These are phyloP conservation scores for Xenopus laevis DNA, from an alignment of 2,113 vertebrate genomes.

Conservation along the genomic window DNA sequence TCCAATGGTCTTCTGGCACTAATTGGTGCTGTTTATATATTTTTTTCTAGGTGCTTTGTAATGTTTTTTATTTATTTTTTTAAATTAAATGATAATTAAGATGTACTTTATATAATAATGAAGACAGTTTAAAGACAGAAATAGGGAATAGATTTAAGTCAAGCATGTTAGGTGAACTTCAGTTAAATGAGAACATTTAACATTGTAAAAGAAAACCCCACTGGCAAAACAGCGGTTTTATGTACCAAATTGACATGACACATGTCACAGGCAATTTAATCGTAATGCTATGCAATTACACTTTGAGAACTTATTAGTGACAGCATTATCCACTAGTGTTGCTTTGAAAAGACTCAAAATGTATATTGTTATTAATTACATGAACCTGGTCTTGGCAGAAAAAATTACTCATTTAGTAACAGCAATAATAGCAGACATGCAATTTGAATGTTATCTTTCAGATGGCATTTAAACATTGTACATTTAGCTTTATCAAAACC, in stretches of 20 bases:
- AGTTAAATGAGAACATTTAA: constrained; percentile 43
- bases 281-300: constrained; percentile 53
- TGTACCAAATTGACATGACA: constrained; percentile 44
- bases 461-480: constrained; percentile 36
- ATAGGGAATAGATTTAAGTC: constrained; percentile 5
- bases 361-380: constrained; percentile 49
- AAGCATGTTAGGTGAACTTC: constrained; percentile 22
- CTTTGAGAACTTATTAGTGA: constrained; percentile 52
- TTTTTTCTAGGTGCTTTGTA: too few species aligned
- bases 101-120: too few species aligned
- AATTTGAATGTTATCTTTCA: constrained; percentile 19
- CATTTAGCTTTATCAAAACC: neutral
- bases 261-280: constrained; percentile 53
- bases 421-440: constrained; percentile 35
- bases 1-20: too few species aligned
- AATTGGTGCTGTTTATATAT: too few species aligned
- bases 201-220: constrained; percentile 44
- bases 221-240: constrained; percentile 46
- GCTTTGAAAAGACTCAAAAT: constrained; percentile 46
- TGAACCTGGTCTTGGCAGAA: constrained; percentile 26
- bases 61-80: too few species aligned
- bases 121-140: neutral
- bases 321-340: constrained; percentile 44
- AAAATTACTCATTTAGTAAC: constrained; percentile 27
- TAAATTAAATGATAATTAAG: too few species aligned